Conservation (phyloP, 2,888 invertebrate genomes). For the Stenchaetothrips biformis region DNA sequence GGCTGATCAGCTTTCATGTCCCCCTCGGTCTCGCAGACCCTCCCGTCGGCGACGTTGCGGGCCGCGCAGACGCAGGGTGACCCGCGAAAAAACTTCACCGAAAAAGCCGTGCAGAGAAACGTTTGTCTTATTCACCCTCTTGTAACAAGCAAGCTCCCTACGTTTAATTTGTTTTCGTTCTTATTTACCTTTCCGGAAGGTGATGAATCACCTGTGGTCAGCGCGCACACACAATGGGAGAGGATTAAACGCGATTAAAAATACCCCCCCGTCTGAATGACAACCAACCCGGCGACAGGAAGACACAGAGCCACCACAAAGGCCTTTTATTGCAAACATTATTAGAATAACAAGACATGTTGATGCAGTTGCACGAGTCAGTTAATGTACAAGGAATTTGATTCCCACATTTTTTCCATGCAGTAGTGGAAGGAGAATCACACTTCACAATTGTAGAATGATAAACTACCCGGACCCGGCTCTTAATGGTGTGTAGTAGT, state of each 20-base stretch:
- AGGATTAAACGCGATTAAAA: background rate
- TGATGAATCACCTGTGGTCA: constrained; percentile 5
- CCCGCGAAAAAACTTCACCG: too few species aligned
- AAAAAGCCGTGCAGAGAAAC: background rate
- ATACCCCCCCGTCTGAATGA: background rate
- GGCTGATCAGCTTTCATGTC: constrained; percentile 22
- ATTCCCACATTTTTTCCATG: background rate
- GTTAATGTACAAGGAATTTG: background rate
- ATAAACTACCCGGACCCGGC: background rate
- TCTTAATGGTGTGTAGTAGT: constrained; percentile 6
- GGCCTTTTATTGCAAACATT: background rate
- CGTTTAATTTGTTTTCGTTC: background rate
- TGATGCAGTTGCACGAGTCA: background rate
- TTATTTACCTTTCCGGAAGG: background rate
- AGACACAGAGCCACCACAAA: background rate
- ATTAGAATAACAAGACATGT: background rate
- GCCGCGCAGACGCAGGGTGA: too few species aligned
- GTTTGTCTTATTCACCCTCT: background rate
- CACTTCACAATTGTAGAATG: background rate
- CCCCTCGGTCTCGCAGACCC: background rate
- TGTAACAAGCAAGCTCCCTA: too few species aligned
- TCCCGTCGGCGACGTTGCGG: background rate
- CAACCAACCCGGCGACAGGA: background rate
- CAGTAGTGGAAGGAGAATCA: background rate
- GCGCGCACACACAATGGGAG: background rate